phyloP scores from a whole-genome alignment of 2,113 vertebrate genomes.

The Osmerus mordax region DNA sequence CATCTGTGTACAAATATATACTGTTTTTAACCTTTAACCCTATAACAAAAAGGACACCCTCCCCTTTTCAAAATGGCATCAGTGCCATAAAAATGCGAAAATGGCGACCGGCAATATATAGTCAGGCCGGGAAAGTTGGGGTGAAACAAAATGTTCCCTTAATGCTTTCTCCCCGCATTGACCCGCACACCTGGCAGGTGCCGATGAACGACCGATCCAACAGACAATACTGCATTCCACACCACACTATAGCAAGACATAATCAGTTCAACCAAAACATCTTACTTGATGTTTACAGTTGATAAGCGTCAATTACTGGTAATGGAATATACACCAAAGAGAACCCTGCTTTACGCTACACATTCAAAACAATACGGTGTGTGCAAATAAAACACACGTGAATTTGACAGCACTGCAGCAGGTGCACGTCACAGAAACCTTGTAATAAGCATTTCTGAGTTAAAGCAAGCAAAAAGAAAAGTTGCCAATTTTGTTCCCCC shows the following conservation, averaged over 20 bases:
- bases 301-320: too few species aligned
- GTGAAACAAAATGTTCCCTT: background rate
- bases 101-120: slow-evolving; percentile 37
- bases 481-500: too few species aligned
- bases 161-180: too few species aligned
- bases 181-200: too few species aligned
- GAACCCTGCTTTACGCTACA: background rate
- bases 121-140: background rate
- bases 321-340: background rate
- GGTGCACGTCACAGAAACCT: too few species aligned
- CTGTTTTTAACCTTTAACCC: background rate
- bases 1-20: too few species aligned
- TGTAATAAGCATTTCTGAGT: too few species aligned
- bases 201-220: too few species aligned
- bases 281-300: too few species aligned
- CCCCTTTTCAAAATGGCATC: slow-evolving; percentile 39
- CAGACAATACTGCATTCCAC: too few species aligned
- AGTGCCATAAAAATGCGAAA: slow-evolving; percentile 24
- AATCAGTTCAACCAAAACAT: too few species aligned
- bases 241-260: too few species aligned
- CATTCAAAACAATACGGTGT: background rate
- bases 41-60: background rate
- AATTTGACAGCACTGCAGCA: background rate
- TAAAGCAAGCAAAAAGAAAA: background rate
- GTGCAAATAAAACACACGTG: background rate